Evolutionary conservation across 1,140 invertebrate genomes (phyloP), one percentile per base, ranked within the genome.

Genomic region (Trichoplusia ni): DNA sequence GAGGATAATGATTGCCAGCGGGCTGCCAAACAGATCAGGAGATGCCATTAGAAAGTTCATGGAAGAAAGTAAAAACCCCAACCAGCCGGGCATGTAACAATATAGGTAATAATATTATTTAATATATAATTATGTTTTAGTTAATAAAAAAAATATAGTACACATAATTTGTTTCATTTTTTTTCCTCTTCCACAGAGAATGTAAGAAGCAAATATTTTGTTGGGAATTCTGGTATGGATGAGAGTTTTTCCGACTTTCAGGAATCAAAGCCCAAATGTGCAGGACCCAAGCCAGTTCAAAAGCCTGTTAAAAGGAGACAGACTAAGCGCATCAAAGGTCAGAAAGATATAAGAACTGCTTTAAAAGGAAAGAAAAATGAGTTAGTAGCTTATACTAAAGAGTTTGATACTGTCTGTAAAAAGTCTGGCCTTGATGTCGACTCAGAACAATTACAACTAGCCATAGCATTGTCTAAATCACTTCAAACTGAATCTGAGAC

Each of bases 401-500:
- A 89, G 19, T 91, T 91, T 79, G 71, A 86, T 60, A 62, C 77
- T 54, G 75, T 88, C 18, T 91, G 89, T 66, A 79, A 80, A 40
- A 62, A 82, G 49, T 73, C 75, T 58, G 86, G 89, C 14, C 47
- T 91, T 16, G 91, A 92, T 84, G 81, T 91, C 5, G 90, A 93
- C 79, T 73, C 89, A 2, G 92, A 93, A 65, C 89, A 93, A 61
- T 73, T 93, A 21, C 91, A 93, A 72, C 58, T 93, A 63, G 92
- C 92, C 23, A 83, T 93, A 64, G 91, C 92, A 58, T 71, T 93
- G 27, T 93, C 92, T 29, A 90, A 91, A 66, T 93, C 92, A 4
- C 46, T 90, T 16, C 81, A 89, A 71, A 77, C 71, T 11, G 67
- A 82, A 51, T 4, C 61, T 4, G 11, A 19, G 7, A 46, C 7